phyloP scores from a whole-genome alignment of 1,140 invertebrate genomes.

The Dinoponera quadriceps region DNA sequence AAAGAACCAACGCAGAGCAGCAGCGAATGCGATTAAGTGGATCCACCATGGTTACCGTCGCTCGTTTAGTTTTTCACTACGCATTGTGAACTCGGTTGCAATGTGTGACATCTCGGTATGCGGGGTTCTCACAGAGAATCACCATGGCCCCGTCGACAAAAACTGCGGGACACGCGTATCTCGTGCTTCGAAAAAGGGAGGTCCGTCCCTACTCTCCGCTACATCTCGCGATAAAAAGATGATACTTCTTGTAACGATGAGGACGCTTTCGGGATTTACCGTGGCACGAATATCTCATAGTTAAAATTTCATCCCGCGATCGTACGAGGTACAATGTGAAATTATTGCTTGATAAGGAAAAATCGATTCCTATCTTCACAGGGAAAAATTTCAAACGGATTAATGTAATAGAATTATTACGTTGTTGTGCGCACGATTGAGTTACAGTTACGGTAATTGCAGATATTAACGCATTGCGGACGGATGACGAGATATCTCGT shows the following conservation, averaged over 20 bases:
- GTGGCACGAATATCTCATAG: background rate
- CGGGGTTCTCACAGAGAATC: conserved; percentile 80
- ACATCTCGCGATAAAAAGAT: conserved; percentile 35
- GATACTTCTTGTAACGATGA: background rate
- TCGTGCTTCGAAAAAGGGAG: conserved; percentile 21
- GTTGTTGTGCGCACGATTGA: background rate
- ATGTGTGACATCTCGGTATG: conserved; percentile 78
- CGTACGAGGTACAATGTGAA: background rate
- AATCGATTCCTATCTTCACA: too few species aligned
- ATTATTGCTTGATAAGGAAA: background rate
- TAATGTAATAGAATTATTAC: background rate
- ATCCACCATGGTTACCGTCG: conserved; percentile 67
- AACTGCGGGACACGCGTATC: conserved; percentile 63
- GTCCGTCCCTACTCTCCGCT: background rate
- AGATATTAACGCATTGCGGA: too few species aligned
- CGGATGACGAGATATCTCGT: too few species aligned
- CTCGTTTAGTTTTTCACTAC: conserved; percentile 76
- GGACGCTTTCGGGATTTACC: conserved; percentile 12
- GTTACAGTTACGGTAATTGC: too few species aligned
- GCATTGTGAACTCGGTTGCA: conserved; percentile 69
- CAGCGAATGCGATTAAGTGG: conserved; percentile 65
- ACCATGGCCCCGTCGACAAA: conserved; percentile 70
- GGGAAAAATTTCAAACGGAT: background rate
- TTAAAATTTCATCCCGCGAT: conserved; percentile 21
- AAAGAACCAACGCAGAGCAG: conserved; percentile 48